Evolutionary conservation across 2,888 invertebrate genomes (phyloP), one percentile per base, ranked within the genome.

Genomic region (Rhagium mordax): DNA sequence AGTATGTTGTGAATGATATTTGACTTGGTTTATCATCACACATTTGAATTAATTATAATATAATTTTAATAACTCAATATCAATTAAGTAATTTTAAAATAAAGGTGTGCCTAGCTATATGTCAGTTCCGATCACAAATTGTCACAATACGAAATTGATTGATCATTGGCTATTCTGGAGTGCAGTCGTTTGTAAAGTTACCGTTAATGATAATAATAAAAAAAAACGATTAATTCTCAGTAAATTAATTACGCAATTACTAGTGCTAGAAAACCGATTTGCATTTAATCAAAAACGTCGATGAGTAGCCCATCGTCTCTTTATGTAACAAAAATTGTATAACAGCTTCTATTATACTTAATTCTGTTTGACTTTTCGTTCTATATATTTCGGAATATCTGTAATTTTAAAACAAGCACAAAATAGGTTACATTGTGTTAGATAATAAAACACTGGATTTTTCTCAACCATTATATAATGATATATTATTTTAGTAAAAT

Each of bases 61-160:
- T 70, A 69, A 78, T 78, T 78, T 78, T 70, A 78, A 78, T 78
- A 78, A 74, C 60, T 78, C 72, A 75, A 75, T 75, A 74, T 74
- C 74, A 78, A 73, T 78, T 73, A 78, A 67, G 59, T 15, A n/a
- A 62, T 27, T 70, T 53, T 60, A 27, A 51, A 65, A 47, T 66
- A 62, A 70, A 60, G 70, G 70, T 55, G 61, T 70, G 69, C 10
- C 51, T 18, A 48, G 27, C 48, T 27, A 13, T 66, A 66, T 59
- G 69, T 61, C 47, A 69, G 27, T 69, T 61, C 61, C 49, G 20
- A 29, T 49, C 18, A 61, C 48, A 61, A 69, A 60, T 70, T 70
- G 62, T 62, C 70, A 61, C 53, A 62, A 70, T 70, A 70, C 13
- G 29, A 60, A 20, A 18, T 53, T 70, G 70, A 70, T 61, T 49